Base-by-base conservation (phyloP, 2,113 vertebrate genomes). In the Ptychochromis oligacanthus region DNA sequence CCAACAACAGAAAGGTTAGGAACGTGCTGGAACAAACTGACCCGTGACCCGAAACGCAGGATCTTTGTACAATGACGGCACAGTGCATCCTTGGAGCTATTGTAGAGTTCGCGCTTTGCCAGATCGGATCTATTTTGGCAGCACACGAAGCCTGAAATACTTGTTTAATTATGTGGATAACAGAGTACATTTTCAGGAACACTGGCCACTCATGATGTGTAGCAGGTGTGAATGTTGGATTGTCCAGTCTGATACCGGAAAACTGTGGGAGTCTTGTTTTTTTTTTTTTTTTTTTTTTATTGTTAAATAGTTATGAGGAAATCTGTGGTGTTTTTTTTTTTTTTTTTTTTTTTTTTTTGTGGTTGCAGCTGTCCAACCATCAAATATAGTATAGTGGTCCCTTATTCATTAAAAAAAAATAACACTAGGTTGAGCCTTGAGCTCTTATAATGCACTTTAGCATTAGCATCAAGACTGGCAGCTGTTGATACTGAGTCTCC, bases 341-440 rank as follows among this genome's bases (percentile, higher is more conserved):
- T n/a, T n/a, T n/a, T n/a, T n/a, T n/a, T n/a, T n/a, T n/a, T n/a
- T n/a, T n/a, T n/a, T n/a, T n/a, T n/a, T n/a, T n/a, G n/a, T n/a
- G n/a, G n/a, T n/a, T 31, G 28, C 28, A 31, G 28, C 28, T 31
- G 4, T 31, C 28, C 4, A 2, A 31, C 28, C 28, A 31, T 4
- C 4, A 31, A 2, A n/a, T n/a, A 12, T 10, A n/a, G 61, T 65
- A 24, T 9, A 24, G 36, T 7, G 22, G 0, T 65, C 61, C 36
- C 13, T 4, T 65, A 24, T 43, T 65, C 15, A 4, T 24, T 7
- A 65, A 65, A 65, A 65, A 65, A 65, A 6, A 0, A 1, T 65
- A 12, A 9, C 36, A 24, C 62, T 65, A 65, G 62, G 9, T 6
- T 22, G 7, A 67, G 18, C 64, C 64, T 46, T 26, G 22, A 67